Conservation (phyloP, 2,888 invertebrate genomes). For the Griposia aprilina region DNA sequence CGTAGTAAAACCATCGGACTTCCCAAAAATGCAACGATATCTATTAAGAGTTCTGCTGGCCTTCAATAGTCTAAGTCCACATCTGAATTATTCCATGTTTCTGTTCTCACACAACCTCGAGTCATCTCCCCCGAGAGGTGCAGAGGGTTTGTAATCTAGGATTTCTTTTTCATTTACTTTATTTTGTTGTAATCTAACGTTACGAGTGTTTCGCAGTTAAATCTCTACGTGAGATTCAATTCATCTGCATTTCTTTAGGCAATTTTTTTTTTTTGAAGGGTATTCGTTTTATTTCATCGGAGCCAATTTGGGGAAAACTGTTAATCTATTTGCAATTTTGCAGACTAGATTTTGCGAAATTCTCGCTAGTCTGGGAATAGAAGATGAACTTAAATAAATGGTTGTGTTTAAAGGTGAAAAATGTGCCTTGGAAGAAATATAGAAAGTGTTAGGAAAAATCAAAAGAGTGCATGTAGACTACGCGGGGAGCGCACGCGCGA, state of each 20-base stretch:
- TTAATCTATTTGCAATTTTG: slow-evolving; percentile 23
- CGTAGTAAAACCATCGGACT: not conserved
- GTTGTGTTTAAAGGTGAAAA: not conserved
- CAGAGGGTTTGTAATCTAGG: slow-evolving; percentile 35
- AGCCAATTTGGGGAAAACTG: slow-evolving; percentile 41
- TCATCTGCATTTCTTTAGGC: slow-evolving; percentile 52
- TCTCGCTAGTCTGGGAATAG: slow-evolving; percentile 25
- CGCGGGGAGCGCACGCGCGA: too few relatives aligned
- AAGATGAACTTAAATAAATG: slow-evolving; percentile 11
- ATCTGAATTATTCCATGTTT: slow-evolving; percentile 32
- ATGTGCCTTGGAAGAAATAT: slow-evolving; percentile 8
- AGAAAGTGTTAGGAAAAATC: not conserved
- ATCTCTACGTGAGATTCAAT: slow-evolving; percentile 57
- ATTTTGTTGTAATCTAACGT: slow-evolving; percentile 46
- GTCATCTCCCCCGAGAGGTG: slow-evolving; percentile 32
- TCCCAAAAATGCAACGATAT: not conserved
- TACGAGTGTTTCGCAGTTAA: slow-evolving; percentile 39
- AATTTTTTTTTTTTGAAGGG: slow-evolving; percentile 44
- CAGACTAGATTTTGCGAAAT: slow-evolving; percentile 16
- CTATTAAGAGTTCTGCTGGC: not conserved
- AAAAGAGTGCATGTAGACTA: not conserved
- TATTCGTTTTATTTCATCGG: slow-evolving; percentile 37
- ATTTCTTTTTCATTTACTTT: slow-evolving; percentile 48
- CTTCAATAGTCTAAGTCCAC: not conserved
- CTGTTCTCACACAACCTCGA: slow-evolving; percentile 2